Evolutionary conservation across 2,888 invertebrate species (phyloP).

Genomic region (Amphimallon solstitiale): DNA sequence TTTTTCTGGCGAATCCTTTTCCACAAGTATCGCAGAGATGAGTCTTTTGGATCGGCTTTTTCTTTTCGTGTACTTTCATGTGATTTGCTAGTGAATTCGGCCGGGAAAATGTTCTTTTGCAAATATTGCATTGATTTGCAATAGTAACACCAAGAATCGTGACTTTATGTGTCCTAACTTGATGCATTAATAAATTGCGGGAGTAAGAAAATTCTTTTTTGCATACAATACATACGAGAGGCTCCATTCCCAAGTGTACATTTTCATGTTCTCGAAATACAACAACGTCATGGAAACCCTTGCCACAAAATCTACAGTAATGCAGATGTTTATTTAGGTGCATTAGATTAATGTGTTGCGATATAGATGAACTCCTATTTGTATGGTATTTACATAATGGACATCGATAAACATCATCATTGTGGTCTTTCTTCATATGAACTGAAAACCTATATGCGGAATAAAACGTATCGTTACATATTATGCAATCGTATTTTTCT

Average conservation of each 20-base stretch:
- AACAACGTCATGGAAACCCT: constrained; percentile 67
- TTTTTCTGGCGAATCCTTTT: constrained; percentile 57
- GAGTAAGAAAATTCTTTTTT: constrained; percentile 64
- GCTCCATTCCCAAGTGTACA: constrained; percentile 65
- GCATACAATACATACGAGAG: constrained; percentile 66
- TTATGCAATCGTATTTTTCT: constrained; percentile 36
- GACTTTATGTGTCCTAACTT: constrained; percentile 55
- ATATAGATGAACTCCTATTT: constrained; percentile 51
- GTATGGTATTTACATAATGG: constrained; percentile 56
- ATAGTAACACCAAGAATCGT: constrained; percentile 62
- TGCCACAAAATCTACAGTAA: constrained; percentile 66
- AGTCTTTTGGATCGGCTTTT: constrained; percentile 45
- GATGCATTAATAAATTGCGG: constrained; percentile 58
- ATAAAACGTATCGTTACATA: constrained; percentile 52
- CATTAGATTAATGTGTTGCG: constrained; percentile 56
- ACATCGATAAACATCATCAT: constrained; percentile 54
- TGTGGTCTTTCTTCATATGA: constrained; percentile 55
- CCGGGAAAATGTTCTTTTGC: constrained; percentile 55
- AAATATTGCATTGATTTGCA: constrained; percentile 58
- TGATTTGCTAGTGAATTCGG: constrained; percentile 62
- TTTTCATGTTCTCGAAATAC: constrained; percentile 68
- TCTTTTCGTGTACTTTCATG: constrained; percentile 47
- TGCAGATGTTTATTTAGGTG: constrained; percentile 62
- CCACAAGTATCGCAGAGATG: constrained; percentile 59
- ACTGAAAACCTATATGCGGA: constrained; percentile 57